Percentiles rank a stretch among this genome's conserved stretches.
Conservation (phyloP, 2,113 vertebrate genomes). For the Ciconia stormi region DNA sequence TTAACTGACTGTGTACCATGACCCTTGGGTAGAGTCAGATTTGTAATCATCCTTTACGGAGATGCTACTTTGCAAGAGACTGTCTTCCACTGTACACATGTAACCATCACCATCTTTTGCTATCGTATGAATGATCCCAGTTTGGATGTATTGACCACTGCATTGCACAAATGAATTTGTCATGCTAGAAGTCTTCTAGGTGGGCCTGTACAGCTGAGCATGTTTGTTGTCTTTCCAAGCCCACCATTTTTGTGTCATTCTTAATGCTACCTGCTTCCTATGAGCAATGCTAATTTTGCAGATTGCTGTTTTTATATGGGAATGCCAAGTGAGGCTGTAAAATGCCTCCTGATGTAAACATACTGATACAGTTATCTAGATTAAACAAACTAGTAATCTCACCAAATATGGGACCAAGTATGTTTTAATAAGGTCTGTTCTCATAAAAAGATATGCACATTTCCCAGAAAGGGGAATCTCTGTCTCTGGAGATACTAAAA, state of each 20-base stretch:
- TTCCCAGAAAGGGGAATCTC: neutral
- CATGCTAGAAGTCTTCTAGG: neutral
- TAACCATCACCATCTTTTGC: neutral
- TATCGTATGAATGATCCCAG: fast-evolving
- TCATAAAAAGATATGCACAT: neutral
- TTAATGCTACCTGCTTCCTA: neutral
- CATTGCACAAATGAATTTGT: neutral
- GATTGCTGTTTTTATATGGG: neutral
- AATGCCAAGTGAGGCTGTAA: neutral
- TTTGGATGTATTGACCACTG: neutral
- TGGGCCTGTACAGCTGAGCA: neutral
- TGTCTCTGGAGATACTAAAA: neutral
- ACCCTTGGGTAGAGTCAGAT: neutral
- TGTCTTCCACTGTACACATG: fast-evolving
- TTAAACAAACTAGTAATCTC: neutral
- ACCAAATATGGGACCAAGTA: neutral
- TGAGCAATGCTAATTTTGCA: neutral
- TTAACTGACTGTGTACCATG: neutral
- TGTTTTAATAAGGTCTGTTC: neutral
- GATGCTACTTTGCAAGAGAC: neutral
- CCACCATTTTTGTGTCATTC: neutral
- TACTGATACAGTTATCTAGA: neutral
- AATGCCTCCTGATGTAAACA: neutral
- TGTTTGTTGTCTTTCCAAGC: neutral
- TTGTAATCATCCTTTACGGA: neutral